These are phyloP conservation scores for Tenthredo mesomela DNA, from an alignment of 2,888 invertebrate genomes.

Conservation along the genomic window DNA sequence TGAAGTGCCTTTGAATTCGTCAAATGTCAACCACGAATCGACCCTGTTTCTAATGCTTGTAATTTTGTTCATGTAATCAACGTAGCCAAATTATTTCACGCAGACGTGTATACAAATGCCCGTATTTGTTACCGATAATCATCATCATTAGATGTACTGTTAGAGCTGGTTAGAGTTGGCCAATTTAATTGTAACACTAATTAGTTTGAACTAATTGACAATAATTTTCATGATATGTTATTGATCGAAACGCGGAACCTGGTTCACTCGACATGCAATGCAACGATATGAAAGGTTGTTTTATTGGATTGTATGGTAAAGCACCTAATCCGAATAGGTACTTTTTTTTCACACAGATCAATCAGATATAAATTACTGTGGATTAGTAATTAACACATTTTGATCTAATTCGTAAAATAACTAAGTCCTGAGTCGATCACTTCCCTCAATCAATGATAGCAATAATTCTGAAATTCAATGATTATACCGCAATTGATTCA, in stretches of 20 bases:
- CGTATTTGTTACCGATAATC: conserved; percentile 7
- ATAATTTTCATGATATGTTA: neutral
- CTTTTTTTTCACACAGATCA: neutral
- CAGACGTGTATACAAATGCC: neutral
- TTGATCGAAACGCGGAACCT: neutral
- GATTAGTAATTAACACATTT: neutral
- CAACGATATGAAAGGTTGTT: neutral
- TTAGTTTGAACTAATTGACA: neutral
- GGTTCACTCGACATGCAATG: neutral
- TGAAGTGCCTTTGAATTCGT: neutral
- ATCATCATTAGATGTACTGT: neutral
- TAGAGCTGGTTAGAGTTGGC: neutral
- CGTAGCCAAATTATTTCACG: neutral
- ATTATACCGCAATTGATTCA: neutral
- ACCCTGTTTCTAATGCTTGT: neutral
- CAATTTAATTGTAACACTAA: conserved; percentile 6
- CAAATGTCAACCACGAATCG: neutral
- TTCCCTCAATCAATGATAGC: neutral
- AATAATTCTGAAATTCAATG: neutral
- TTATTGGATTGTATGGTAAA: neutral
- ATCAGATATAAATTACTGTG: neutral
- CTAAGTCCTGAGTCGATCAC: neutral
- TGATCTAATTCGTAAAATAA: neutral
- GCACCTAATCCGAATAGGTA: neutral
- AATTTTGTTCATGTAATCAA: neutral